phyloP scores from a whole-genome alignment of 2,113 vertebrate genomes.

The Rattus norvegicus region GRCr8 NC_086026.1:115868501-115869000 shows the following conservation, averaged over 20 bases:
- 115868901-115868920: not conserved
- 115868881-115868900: not conserved
- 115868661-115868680: not conserved
- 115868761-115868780: conserved; percentile 35
- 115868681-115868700: not conserved
- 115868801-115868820: conserved; percentile 25
- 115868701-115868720: conserved; percentile 15
- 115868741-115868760: conserved; percentile 30
- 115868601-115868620: not conserved
- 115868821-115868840: not conserved
- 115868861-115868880: fast-evolving
- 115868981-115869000: not conserved
- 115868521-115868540: not conserved
- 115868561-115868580: not conserved
- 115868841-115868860: not conserved
- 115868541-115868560: not conserved
- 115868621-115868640: not conserved
- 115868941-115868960: not conserved
- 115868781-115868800: not conserved
- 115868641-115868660: not conserved
- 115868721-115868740: conserved; percentile 38
- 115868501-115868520: not conserved
- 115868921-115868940: not conserved
- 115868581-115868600: not conserved
- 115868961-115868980: not conserved